Evolutionary conservation across 2,113 vertebrate genomes (phyloP), one percentile per base, ranked within the genome.

Genomic region (Picathartes gymnocephalus): DNA sequence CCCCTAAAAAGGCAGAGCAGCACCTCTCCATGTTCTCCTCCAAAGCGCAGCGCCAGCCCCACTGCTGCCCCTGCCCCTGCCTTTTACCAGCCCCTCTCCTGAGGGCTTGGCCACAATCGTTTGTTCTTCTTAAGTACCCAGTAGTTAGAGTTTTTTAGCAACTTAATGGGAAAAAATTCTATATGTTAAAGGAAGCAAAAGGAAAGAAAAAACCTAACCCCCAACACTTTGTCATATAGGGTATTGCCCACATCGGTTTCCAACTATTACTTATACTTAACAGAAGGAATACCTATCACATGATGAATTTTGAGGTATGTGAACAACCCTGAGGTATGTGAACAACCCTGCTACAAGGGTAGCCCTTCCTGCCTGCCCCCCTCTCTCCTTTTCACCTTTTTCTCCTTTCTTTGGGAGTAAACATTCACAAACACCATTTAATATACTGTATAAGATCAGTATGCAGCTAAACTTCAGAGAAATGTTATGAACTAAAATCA

Each of bases 361-460:
- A 50, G 31, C 7, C 3, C 5, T n/a, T 66, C 28, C 30, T 73
- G 12, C 13, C 5, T 7, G 2, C 1, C 1, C 2, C 5, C 4
- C 8, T 10, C 35, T 31, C 13, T 20, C 9, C 11, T 56, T 50
- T 65, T 39, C 5, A 22, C 9, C 8, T 39, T 58, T 47, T 47
- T 23, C 7, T 31, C 23, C 21, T 78, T 62, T 73, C 39, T 35
- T 61, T 62, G 27, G 7, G 16, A 81, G 8, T 60, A 82, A 93
- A 69, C 23, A 33, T 81, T 73, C 50, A 69, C 25, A 61, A 54
- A 31, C 11, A 45, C 13, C 3, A n/a, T 61, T 77, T 88, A 72
- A 37, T 73, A 19, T 18, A 21, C 23, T 39, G 11, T n/a, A 23
- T 69, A 62, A 57, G 77, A 60, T 18, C 13, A 64, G 16, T 56